Base-by-base conservation (phyloP, 64 coral and sea anemone genomes). In the Pocillopora damicornis region DNA sequence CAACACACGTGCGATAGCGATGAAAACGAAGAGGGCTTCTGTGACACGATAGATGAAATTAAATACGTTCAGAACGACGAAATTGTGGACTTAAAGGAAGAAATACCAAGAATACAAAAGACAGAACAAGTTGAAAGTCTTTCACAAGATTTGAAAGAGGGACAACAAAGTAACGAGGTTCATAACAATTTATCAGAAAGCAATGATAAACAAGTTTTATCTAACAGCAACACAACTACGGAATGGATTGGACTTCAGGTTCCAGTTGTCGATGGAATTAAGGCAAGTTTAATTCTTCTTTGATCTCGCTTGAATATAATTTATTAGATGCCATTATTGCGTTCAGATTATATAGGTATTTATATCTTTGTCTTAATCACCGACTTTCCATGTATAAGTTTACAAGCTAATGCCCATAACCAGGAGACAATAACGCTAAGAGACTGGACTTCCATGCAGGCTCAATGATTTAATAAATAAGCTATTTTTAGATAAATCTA, bases 211-310 rank as follows among this genome's bases (percentile, higher is more conserved):
- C 81, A 85, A 85, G 72, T 58, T 0, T 36, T 58, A 17, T 9
- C 0, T 13, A 14, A 38, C 8, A 12, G 25, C 0, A 85, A 85
- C 58, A 71, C 37, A 5, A 42, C 79, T 14, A 61, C 30, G n/a
- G 83, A 86, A n/a, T 79, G 74, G 83, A 35, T 72, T 15, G 61
- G 74, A 68, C 81, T 91, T 15, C 81, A 79, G 59, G 80, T 91
- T 61, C 90, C 82, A 16, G 51, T 91, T 4, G 15, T 91, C 59
- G 82, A 91, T 59, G 90, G 81, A 37, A 75, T 91, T 30, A 35
- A 62, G 83, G 90, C 79, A 87, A 73, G 37, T 85, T 8, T 58
- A 56, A 35, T 14, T 5, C 8, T 56, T 10, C 18, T 77, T 45
- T 22, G 17, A 5, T 9, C 1, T 34, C 18, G 13, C 36, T 63